Evolutionary conservation across 2,113 vertebrate genomes (phyloP).

Genomic region (Aegithalos caudatus): DNA sequence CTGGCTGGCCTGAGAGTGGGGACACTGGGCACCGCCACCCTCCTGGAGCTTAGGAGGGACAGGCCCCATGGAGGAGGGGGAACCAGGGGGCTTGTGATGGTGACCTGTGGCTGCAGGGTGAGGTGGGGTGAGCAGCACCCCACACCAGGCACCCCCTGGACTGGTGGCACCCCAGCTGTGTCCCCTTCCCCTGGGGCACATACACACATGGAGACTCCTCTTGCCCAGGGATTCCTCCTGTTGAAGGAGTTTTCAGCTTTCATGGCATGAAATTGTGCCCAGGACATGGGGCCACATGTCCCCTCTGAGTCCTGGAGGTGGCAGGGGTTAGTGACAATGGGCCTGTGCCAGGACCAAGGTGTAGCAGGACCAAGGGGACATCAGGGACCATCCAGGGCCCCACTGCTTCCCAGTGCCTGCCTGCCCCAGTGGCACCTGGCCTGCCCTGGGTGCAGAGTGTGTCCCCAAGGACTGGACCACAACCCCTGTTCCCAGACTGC

Average conservation of each 20-base stretch:
- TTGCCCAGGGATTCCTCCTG: not conserved
- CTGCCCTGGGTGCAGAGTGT: not conserved
- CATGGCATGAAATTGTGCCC: not conserved
- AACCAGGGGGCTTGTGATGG: not conserved
- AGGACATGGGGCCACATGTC: rapidly evolving
- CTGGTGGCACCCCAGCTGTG: not conserved
- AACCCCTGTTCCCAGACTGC: not conserved
- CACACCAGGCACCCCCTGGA: not conserved
- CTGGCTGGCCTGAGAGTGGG: rapidly evolving
- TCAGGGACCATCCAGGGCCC: not conserved
- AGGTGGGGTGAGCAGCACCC: rapidly evolving
- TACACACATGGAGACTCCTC: rapidly evolving
- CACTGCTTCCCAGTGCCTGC: not conserved
- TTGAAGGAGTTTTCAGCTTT: not conserved
- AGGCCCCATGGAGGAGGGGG: rapidly evolving
- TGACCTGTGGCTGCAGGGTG: not conserved
- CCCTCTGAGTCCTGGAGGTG: no score
- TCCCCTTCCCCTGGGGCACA: not conserved
- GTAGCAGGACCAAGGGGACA: not conserved
- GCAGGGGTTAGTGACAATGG: not conserved
- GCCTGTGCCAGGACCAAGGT: not conserved
- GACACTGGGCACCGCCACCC: rapidly evolving
- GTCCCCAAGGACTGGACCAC: not conserved
- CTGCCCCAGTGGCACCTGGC: not conserved
- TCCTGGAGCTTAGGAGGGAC: rapidly evolving